A percentile compares a stretch with the other conserved stretches of the same genome.
These are phyloP conservation scores for Nymphalis urticae DNA, from an alignment of 2,888 invertebrate genomes.

Conservation along the genomic window DNA sequence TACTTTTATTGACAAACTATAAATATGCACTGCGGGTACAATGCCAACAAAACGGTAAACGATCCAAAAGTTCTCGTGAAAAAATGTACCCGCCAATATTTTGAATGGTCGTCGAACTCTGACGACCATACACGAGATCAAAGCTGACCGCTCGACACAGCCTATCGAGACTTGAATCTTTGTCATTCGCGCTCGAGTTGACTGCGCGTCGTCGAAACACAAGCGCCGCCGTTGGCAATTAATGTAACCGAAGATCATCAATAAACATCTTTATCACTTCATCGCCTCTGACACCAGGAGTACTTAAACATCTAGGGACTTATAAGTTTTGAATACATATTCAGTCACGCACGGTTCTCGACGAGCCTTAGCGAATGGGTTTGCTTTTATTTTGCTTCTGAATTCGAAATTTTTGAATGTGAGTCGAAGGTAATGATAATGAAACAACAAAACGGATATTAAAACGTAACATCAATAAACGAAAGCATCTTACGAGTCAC, in stretches of 20 bases:
- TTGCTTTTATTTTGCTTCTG: conserved; percentile 35
- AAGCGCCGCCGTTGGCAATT: conserved; percentile 78
- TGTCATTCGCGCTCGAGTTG: conserved; percentile 71
- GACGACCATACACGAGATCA: conserved; percentile 64
- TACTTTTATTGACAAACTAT: background rate
- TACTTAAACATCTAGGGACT: conserved; percentile 68
- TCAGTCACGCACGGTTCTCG: conserved; percentile 72
- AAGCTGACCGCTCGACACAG: conserved; percentile 62
- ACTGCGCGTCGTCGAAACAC: conserved; percentile 62
- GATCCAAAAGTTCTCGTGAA: conserved; percentile 13
- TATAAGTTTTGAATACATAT: conserved; percentile 66
- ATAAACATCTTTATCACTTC: conserved; percentile 80
- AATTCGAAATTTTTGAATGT: conserved; percentile 2
- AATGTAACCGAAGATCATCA: conserved; percentile 79
- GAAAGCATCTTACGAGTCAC: conserved; percentile 31
- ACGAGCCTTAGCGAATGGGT: conserved; percentile 46
- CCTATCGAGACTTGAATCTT: conserved; percentile 72
- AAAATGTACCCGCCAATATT: conserved; percentile 55
- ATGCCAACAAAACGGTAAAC: background rate
- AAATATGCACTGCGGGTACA: background rate
- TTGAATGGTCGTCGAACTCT: conserved; percentile 72
- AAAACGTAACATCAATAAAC: conserved; percentile 31
- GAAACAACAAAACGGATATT: conserved; percentile 15
- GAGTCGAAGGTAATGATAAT: conserved; percentile 6
- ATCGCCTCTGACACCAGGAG: conserved; percentile 71